phyloP scores from a whole-genome alignment of 2,888 invertebrate species.

The Chrysolina oricalcia region DNA sequence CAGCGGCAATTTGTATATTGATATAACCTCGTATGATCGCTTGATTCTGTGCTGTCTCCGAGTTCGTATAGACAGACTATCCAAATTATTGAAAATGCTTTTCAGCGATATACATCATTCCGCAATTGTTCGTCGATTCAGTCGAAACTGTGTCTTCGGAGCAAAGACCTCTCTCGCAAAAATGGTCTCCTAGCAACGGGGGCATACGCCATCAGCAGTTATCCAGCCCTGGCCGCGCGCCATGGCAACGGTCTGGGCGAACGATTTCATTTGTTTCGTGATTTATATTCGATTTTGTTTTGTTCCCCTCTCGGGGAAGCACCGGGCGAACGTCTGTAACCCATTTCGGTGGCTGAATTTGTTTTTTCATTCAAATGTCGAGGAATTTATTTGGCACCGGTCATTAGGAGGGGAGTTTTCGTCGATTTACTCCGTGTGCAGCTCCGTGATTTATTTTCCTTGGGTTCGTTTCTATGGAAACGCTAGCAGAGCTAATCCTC shows the following conservation, averaged over 20 bases:
- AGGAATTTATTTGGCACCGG: constrained; percentile 5
- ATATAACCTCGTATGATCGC: too few relatives aligned
- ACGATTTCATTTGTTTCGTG: constrained; percentile 30
- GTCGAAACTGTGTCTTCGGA: constrained; percentile 76
- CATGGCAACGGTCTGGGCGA: constrained; percentile 66
- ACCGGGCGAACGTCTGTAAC: neutral
- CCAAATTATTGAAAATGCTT: too few relatives aligned
- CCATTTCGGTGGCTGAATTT: constrained; percentile 1
- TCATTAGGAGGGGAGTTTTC: neutral
- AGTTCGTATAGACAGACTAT: too few relatives aligned
- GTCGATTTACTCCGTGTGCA: neutral
- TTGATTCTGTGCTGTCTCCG: too few relatives aligned
- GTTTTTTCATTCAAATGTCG: neutral
- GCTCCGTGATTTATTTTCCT: neutral
- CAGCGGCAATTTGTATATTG: too few relatives aligned
- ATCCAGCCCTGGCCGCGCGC: constrained; percentile 55
- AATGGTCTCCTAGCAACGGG: constrained; percentile 42
- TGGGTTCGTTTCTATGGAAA: neutral
- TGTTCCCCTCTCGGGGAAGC: neutral
- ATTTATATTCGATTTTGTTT: constrained; percentile 15
- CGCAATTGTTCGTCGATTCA: too few relatives aligned
- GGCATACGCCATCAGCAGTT: neutral
- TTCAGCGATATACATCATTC: too few relatives aligned
- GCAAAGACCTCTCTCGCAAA: constrained; percentile 68
- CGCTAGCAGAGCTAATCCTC: neutral